These are phyloP conservation scores for Trachurus trachurus DNA, from an alignment of 2,797 vertebrate species.

Conservation along the genomic window DNA sequence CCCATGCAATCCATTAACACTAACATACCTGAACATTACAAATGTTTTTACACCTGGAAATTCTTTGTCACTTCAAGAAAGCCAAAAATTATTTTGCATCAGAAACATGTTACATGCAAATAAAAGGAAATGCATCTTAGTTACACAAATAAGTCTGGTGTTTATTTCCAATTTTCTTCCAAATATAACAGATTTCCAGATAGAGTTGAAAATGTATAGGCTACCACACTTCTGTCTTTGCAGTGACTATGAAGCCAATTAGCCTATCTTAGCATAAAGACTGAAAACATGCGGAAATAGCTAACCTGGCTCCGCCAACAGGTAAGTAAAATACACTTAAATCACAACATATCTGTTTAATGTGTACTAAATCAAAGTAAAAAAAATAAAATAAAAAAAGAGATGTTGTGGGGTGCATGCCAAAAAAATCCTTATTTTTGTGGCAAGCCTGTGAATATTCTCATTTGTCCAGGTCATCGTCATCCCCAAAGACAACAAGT, in stretches of 20 bases:
- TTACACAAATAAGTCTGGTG: no score
- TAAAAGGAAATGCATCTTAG: no score
- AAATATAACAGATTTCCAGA: background rate
- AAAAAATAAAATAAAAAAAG: no score
- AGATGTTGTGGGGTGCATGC: background rate
- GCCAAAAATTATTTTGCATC: background rate
- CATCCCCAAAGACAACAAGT: no score
- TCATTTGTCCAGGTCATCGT: no score
- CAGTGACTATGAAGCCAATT: background rate
- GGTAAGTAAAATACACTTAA: background rate
- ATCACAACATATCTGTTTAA: background rate
- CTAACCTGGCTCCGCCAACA: background rate
- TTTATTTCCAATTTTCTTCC: no score
- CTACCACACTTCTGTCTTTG: background rate
- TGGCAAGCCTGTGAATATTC: no score
- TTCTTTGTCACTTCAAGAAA: background rate
- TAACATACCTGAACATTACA: background rate
- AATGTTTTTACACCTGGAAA: background rate
- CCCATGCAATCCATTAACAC: background rate
- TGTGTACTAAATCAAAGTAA: background rate
- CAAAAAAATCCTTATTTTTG: background rate
- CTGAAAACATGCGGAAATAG: background rate
- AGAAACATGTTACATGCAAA: background rate
- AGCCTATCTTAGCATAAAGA: background rate
- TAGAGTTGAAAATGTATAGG: no score